These are phyloP conservation scores for Alectura lathami DNA, from an alignment of 2,113 vertebrate genomes.

Conservation along the genomic window DNA sequence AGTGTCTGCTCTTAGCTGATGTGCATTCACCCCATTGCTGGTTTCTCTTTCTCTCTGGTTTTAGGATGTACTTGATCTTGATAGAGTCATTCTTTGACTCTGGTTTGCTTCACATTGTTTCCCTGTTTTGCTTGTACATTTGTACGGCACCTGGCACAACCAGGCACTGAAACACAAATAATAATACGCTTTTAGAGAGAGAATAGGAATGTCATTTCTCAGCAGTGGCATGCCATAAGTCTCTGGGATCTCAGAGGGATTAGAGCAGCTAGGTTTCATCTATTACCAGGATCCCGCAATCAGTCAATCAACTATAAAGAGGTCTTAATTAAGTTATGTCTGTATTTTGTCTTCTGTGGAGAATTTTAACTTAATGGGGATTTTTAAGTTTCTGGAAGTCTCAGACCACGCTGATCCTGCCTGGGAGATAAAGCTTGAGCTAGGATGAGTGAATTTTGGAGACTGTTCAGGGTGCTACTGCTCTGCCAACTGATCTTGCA, in stretches of 20 bases:
- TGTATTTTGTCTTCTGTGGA: background rate
- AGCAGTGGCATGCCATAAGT: background rate
- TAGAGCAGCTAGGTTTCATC: background rate
- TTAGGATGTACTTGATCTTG: background rate
- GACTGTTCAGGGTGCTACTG: background rate
- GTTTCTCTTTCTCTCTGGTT: background rate
- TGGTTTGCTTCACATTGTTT: background rate
- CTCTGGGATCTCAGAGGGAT: background rate
- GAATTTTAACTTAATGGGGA: background rate
- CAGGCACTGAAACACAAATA: background rate
- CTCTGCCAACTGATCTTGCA: background rate
- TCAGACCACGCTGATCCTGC: background rate
- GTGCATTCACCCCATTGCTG: background rate
- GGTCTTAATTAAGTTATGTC: background rate
- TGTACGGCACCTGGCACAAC: background rate
- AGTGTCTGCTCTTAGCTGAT: background rate
- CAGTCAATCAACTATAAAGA: background rate
- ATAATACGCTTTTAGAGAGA: background rate
- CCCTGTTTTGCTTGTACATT: background rate
- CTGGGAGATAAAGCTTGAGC: background rate
- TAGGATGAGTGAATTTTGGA: background rate
- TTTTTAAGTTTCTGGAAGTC: background rate
- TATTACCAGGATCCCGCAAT: background rate
- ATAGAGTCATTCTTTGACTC: background rate
- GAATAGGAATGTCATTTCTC: background rate